Base-by-base conservation (phyloP, 2,113 vertebrate genomes). In the Cyanoderma ruficeps region DNA sequence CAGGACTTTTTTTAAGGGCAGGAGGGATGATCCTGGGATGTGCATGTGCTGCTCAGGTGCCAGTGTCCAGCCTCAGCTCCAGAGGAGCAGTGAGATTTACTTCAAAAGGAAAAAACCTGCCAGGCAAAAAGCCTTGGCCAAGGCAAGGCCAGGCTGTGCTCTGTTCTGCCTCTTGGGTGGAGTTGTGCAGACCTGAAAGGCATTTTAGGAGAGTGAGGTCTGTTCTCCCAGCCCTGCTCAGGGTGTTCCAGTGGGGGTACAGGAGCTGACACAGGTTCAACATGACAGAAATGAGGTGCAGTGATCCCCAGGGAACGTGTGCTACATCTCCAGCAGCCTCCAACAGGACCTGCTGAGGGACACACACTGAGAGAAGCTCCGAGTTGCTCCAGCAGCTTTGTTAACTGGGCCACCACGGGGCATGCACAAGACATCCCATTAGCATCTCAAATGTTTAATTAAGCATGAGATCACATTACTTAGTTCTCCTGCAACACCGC, bases 301-400 rank as follows among this genome's bases (percentile, higher is more conserved):
- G 47, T 1, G 13, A 37, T 47, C n/a, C 37, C 69, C 16, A 4
- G 8, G 14, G 35, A 41, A 4, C 4, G 0, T 0, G 4, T 28
- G 24, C 47, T 24, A 9, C 25, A 17, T 3, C 35, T 10, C 23
- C 37, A 49, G 37, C 4, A 56, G 46, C 50, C 8, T 27, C 31
- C 16, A 6, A 23, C 49, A 67, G 35, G 22, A 5, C 13, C 24
- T 56, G 49, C 77, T 90, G 7, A n/a, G 39, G 57, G 49, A 44
- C 33, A 55, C n/a, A 20, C 3, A 11, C 5, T 1, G 13, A n/a
- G 12, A 74, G 35, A 13, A 3, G 0, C 10, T 12, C 22, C 8
- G 1, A 19, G 52, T 9, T 37, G 6, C 41, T 35, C 39, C 37
- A 41, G 23, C 2, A 56, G 57, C 47, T 49, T 46, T 30, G 60